Evolutionary conservation across 1,140 invertebrate genomes (phyloP), one percentile per base, ranked within the genome.

Genomic region (Drosophila tani): DNA sequence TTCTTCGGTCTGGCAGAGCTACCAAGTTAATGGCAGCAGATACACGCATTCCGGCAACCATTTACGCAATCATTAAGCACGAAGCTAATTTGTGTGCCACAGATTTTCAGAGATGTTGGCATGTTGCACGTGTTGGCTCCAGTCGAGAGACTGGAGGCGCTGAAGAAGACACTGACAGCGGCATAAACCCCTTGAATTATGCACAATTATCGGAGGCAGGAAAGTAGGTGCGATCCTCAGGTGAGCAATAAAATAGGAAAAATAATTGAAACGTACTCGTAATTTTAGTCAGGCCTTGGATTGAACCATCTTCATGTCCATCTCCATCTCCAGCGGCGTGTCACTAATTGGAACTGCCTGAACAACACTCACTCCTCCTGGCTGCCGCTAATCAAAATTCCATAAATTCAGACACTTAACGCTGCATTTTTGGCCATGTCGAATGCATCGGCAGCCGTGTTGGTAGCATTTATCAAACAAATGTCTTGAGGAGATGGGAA

Each of bases 41-140:
- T 85, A 90, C 82, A 85, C 57, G 79, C 82, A 90, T 91, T 91
- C 86, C 79, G 69, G 73, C 85, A 76, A 91, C 85, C 85, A 85
- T 88, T 88, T 88, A 90, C 86, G 85, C 85, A 88, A 88, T 88
- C 85, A 90, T 90, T 90, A 90, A 91, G 75, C 82, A 91, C 66
- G 86, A 85, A 82, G 81, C 64, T 90, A 90, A 90, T 90, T 90
- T 90, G 86, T 86, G 75, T 70, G 81, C 85, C 66, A 76, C 83
- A 82, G 58, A 81, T 64, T 63, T 58, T 78, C 64, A 76, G 77
- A 82, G 49, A 45, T 35, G 58, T 47, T 70, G 71, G 62, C 63
- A 81, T 81, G 82, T 71, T 77, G 75, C 66, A 79, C 67, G 74
- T 77, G 83, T 88, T 88, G 79, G 81, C 79, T 66, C 69, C 68